Evolutionary conservation across 2,797 vertebrate species (phyloP), one percentile per base, ranked within the genome.

Genomic region (Alauda arvensis): DNA sequence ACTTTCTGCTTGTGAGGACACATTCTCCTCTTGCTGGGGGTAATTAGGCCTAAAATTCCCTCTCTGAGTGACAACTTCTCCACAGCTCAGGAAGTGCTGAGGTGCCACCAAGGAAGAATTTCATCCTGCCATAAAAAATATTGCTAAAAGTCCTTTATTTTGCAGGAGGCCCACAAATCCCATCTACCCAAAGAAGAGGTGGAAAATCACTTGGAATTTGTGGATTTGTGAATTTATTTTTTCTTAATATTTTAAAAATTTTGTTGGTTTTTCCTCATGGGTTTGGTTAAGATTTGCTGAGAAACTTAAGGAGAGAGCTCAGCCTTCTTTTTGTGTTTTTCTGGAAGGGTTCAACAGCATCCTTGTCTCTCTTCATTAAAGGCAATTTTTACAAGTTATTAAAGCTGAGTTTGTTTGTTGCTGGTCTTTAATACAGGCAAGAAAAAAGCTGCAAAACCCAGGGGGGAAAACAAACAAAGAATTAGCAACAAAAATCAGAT

Each of bases 1-100:
- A 10, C 53, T 85, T 79, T 25, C 1, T 69, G 57, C 48, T 55
- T 71, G 62, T 65, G 16, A 43, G 78, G 83, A 21, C 51, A 43
- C 18, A 4, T 88, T 92, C 93, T 74, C 34, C 57, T 86, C 51
- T 42, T 55, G 68, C 55, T 70, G 51, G 33, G 90, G 62, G 78
- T 69, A 88, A 93, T 94, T 94, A 86, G 56, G 84, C 34, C 48
- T 82, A 28, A 86, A 84, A 77, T 85, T 77, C 53, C 56, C 56
- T 55, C 29, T 65, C 48, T 40, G 1, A 5, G 9, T 88, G 88
- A 71, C 74, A 43, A 12, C 77, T 85, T 74, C 49, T 89, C 31
- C 55, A 34, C 71, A 49, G 78, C 71, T 86, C 85, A 71, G 62
- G 66, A 72, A 85, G 60, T 65, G 55, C 74, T 25, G 46, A 82